Evolutionary conservation across 1,140 invertebrate genomes (phyloP), one percentile per base, ranked within the genome.

Genomic region (Drosophila oshimai): DNA sequence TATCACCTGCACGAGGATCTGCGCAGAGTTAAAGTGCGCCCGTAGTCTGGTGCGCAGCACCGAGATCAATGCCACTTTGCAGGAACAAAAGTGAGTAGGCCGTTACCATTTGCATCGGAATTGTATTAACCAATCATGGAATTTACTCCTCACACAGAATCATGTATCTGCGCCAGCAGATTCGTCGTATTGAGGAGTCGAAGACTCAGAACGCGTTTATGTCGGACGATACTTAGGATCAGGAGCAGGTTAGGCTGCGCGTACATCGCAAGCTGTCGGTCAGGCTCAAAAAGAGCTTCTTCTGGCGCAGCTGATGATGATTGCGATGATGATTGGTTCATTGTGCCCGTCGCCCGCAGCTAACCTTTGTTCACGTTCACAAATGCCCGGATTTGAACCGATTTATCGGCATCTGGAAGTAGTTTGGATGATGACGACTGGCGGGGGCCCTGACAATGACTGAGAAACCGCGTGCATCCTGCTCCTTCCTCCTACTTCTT

Each of bases 31-130:
- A 60, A 99, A 99, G 92, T 97, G 96, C 92, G 96, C 97, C 70
- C 94, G 98, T 70, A 98, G 97, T 70, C 93, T 98, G 89, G 98
- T 99, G 69, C 94, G 98, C 83, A 94, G 98, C 86, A 97, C 97
- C 26, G 98, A 99, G 94, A 99, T 99, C 91, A 97, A 98, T 93
- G 97, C 98, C 55, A 99, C 98, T 65, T 93, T 99, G 91, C 97
- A 98, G 93, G 97, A 99, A 93, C 97, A 99, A 94, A 98, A 98
- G 97, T 98, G 90, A 65, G 62, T 62, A 3, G 6, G 1, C 4
- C 2, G 1, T 12, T 15, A 6, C 4, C 4, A 33, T 4, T 9
- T 46, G 6, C 13, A 51, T 17, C 0, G 3, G 2, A 33, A 6
- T 9, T 49, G 24, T 36, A 10, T 10, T 4, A 9, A 22, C 10